A percentile compares a stretch with the other conserved stretches of the same genome.
Evolutionary conservation across 2,113 vertebrate genomes (phyloP).

Genomic region (Mesembrinibis cayennensis): DNA sequence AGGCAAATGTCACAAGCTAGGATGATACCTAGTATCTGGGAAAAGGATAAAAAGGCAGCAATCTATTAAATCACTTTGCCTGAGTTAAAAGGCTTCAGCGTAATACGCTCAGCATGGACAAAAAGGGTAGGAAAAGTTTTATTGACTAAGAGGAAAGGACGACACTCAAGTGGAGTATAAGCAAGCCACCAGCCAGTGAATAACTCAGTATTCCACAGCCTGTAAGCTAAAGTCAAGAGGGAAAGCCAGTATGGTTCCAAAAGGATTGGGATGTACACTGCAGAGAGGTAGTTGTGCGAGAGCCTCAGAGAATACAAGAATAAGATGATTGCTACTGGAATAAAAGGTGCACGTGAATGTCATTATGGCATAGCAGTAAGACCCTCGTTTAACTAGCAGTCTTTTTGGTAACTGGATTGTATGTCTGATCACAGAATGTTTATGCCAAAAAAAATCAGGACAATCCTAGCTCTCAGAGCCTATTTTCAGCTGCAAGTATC

Average conservation of each 20-base stretch:
- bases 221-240: background rate
- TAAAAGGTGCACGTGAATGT: background rate
- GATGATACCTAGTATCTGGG: background rate
- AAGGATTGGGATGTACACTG: background rate
- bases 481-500: background rate
- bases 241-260: background rate
- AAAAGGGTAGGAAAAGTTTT: background rate
- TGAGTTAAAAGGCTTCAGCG: background rate
- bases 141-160: background rate
- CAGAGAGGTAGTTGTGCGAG: accelerated
- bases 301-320: background rate
- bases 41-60: background rate
- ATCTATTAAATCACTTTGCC: background rate
- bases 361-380: background rate
- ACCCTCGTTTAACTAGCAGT: background rate
- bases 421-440: background rate
- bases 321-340: background rate
- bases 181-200: background rate
- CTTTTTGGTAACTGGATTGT: background rate
- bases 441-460: background rate
- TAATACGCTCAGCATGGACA: background rate
- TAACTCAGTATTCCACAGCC: background rate
- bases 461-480: background rate
- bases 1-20: background rate
- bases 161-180: background rate